Conservation (phyloP, 1,140 invertebrate genomes). For the Acromyrmex heyeri region DNA sequence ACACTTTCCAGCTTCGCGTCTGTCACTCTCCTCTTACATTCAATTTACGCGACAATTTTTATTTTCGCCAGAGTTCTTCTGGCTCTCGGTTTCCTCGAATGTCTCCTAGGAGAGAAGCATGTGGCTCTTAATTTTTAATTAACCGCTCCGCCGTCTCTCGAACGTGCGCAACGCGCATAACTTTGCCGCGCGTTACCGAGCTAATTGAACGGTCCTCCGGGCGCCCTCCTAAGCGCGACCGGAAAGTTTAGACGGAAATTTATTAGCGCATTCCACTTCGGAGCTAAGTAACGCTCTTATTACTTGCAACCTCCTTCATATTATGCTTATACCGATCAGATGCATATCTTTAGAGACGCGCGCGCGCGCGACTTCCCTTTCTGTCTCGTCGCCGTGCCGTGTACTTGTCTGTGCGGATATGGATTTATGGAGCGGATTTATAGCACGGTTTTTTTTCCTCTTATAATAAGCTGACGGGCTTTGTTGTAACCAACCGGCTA, state of each 20-base stretch:
- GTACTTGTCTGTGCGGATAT: constrained; percentile 12
- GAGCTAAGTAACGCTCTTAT: constrained; percentile 67
- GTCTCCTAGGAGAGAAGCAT: neutral
- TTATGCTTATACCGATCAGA: constrained; percentile 16
- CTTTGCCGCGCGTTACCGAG: constrained; percentile 59
- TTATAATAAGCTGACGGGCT: constrained; percentile 66
- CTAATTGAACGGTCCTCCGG: constrained; percentile 76
- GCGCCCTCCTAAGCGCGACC: constrained; percentile 29
- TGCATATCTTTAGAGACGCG: neutral
- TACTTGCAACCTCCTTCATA: constrained; percentile 60
- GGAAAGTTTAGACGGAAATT: constrained; percentile 80
- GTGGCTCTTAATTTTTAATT: constrained; percentile 79
- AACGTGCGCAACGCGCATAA: constrained; percentile 69
- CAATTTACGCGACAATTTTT: too few species aligned
- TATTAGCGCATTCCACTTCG: constrained; percentile 74
- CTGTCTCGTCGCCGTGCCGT: neutral
- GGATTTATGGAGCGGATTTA: constrained; percentile 72
- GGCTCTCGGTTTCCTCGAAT: neutral
- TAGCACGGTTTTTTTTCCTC: constrained; percentile 63
- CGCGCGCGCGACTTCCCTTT: neutral
- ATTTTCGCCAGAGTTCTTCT: neutral
- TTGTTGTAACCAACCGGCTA: constrained; percentile 57
- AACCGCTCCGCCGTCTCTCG: constrained; percentile 60
- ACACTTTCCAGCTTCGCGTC: too few species aligned
- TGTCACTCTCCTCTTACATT: too few species aligned